Evolutionary conservation across 2,797 vertebrate genomes (phyloP), one percentile per base, ranked within the genome.

Genomic region (Botia kubotai): DNA sequence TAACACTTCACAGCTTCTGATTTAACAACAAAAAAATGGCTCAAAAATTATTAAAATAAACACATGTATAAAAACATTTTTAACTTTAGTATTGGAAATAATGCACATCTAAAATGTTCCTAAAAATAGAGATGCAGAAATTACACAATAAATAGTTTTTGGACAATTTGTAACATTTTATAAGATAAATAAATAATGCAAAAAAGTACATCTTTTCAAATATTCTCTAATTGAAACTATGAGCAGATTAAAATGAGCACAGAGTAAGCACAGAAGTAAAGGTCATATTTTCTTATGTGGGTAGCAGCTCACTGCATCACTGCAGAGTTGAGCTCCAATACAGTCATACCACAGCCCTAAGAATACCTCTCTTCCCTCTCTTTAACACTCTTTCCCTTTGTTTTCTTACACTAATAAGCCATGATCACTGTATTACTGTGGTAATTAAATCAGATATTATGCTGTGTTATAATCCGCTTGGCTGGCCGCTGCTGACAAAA

Each of bases 401-500:
- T 87, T 83, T 67, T 53, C 43, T 70, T 86, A 86, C 88, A 87
- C 88, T 92, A 93, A 94, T 93, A 91, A 93, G 91, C 90, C 89
- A 88, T 93, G 91, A 93, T 94, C 88, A 89, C 91, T 91, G 91
- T 92, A 90, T 93, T 93, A 93, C 90, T 92, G 89, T 90, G 89
- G 88, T 94, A 93, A 94, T 93, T 94, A 94, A 94, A 93, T 92
- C 91, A 91, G 91, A 93, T 93, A 93, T 93, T 93, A 93, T 91
- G 86, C 90, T 90, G 91, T 90, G 89, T 90, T 89, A 93, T 92
- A 92, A 94, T 94, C 90, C 90, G 90, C 90, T 89, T 91, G 67
- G 78, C 92, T 92, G 90, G 89, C 90, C 85, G 83, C 87, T 90
- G 84, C 86, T 89, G 92, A 91, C 88, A 90, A 85, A 84, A 72